Base-by-base conservation (phyloP, 2,113 vertebrate genomes). In the Carettochelys insculpta region DNA sequence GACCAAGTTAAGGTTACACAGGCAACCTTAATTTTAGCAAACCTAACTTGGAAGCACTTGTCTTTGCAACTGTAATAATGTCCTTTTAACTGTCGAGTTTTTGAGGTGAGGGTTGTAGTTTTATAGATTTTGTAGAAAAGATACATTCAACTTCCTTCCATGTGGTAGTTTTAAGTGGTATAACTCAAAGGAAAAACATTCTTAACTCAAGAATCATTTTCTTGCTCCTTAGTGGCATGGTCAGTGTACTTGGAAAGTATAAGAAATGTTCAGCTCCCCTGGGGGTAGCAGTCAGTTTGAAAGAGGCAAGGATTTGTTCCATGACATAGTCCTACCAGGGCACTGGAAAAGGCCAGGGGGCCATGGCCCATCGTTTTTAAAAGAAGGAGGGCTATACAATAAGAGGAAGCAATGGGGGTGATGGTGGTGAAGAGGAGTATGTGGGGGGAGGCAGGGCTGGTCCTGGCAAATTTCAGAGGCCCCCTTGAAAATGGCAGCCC, bases 121-220 rank as follows among this genome's bases (percentile, higher is more conserved):
- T 24, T 76, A 48, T 52, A 83, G 79, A 43, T n/a, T 50, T 47
- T 58, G 83, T 25, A 87, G 82, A 80, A 92, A 95, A 95, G 95
- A 89, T n/a, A 89, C 27, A 1, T 73, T 58, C 68, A 5, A 27
- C 83, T 85, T 85, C 38, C 91, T 92, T 77, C 89, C 20, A 83
- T 58, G 31, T 52, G 61, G 7, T 5, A 90, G 25, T 68, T 78
- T 94, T 27, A 50, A 58, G 29, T 38, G 76, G 53, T 34, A 11
- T 5, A 73, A 53, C 68, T 93, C 75, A 93, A 77, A 87, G 75
- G 27, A 87, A 90, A 88, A 68, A 0, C 12, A 19, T 2, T 45
- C 38, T 77, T 85, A 85, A 91, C 61, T 20, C 8, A 78, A 87
- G 50, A 81, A 65, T 27, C 0, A 0, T 77, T 78, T 88, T 85